These are phyloP conservation scores for Centropyge bicolor DNA, from an alignment of 2,797 vertebrate genomes.

Conservation along the genomic window DNA sequence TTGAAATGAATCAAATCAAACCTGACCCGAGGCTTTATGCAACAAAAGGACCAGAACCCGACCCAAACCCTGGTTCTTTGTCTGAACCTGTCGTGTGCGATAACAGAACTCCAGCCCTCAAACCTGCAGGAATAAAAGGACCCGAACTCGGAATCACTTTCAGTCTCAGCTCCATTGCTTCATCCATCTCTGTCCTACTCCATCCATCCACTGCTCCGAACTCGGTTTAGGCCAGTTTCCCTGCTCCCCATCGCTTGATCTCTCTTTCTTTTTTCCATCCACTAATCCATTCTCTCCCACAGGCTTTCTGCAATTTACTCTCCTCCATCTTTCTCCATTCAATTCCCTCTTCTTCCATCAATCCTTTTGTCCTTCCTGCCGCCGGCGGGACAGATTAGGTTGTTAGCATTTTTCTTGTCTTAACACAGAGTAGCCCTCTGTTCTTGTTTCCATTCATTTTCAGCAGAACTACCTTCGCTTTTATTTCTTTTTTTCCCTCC, in stretches of 20 bases:
- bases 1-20: conserved; percentile 4
- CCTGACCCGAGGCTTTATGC: not conserved
- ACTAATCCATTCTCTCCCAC: conserved; percentile 16
- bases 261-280: conserved; percentile 11
- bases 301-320: conserved; percentile 8
- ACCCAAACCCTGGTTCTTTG: not conserved
- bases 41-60: not conserved
- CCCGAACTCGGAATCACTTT: not conserved
- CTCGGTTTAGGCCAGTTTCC: not conserved
- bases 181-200: not conserved
- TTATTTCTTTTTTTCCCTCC: not conserved
- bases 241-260: not conserved
- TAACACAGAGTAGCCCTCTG: not conserved
- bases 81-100: not conserved
- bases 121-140: not conserved
- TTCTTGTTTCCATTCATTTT: not conserved
- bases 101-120: not conserved
- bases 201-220: not conserved
- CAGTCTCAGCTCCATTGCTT: not conserved
- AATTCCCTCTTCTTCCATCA: not conserved
- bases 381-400: not conserved
- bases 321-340: conserved; percentile 11
- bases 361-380: not conserved
- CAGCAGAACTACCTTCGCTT: not conserved
- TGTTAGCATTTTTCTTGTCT: not conserved